Percentiles rank a stretch among this genome's conserved stretches.
These are phyloP conservation scores for Acyrthosiphon pisum DNA, from an alignment of 1,140 invertebrate genomes.

Conservation along the genomic window DNA sequence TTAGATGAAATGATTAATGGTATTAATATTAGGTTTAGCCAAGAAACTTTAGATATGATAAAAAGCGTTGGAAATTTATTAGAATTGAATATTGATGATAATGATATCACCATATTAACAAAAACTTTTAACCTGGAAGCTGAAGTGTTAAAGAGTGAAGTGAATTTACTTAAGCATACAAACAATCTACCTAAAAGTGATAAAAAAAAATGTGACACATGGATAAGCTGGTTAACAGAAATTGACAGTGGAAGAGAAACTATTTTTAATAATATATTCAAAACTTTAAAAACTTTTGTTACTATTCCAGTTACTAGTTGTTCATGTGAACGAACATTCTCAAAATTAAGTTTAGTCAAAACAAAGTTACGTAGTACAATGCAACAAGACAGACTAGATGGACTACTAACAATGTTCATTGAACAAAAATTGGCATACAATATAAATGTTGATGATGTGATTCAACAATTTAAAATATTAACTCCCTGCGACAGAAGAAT, in stretches of 20 bases:
- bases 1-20: conserved; percentile 26
- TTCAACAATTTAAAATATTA: conserved; percentile 9
- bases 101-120: not conserved
- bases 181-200: not conserved
- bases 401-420: not conserved
- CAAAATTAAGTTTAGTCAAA: conserved; percentile 40
- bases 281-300: not conserved
- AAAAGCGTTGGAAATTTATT: not conserved
- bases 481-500: not conserved
- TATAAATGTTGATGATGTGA: not conserved
- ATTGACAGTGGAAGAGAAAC: not conserved
- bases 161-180: not conserved
- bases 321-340: conserved; percentile 13
- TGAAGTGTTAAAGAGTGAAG: not conserved
- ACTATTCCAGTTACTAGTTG: conserved; percentile 34
- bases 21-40: conserved; percentile 10
- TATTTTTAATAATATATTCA: not conserved
- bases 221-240: conserved; percentile 8
- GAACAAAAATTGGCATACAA: conserved; percentile 17
- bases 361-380: conserved; percentile 32
- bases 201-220: not conserved
- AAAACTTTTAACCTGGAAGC: not conserved
- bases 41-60: not conserved
- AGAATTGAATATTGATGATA: not conserved
- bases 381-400: conserved; percentile 27